Conservation (phyloP, 2,888 invertebrate species). For the Tiliacea citrago region DNA sequence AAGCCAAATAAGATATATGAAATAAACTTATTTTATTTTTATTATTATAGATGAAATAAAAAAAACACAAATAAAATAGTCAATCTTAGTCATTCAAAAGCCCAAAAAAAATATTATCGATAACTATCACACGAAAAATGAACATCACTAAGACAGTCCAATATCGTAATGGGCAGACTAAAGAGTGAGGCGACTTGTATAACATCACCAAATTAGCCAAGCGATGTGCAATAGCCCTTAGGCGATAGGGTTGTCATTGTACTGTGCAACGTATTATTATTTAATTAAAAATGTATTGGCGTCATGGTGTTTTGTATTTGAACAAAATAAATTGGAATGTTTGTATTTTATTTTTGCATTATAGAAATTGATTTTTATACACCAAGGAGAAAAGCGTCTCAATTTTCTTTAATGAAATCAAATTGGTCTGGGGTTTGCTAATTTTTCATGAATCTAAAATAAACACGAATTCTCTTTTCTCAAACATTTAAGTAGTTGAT, state of each 20-base stretch:
- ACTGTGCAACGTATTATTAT: conserved; percentile 42
- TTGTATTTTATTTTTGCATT: background rate
- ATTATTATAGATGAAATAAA: background rate
- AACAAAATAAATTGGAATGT: conserved; percentile 12
- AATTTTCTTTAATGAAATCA: background rate
- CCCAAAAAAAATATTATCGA: conserved; percentile 10
- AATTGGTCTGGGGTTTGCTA: background rate
- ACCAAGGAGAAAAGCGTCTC: background rate
- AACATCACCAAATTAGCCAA: conserved; percentile 90
- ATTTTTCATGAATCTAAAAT: background rate
- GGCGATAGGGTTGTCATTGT: conserved; percentile 82
- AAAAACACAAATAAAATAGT: background rate
- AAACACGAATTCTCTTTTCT: background rate
- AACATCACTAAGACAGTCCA: conserved; percentile 80
- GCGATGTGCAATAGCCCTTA: conserved; percentile 87
- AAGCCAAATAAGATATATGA: too few species aligned
- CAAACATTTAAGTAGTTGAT: background rate
- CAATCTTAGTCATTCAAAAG: background rate
- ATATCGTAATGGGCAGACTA: conserved; percentile 89
- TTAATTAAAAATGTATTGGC: conserved; percentile 47
- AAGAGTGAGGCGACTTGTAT: conserved; percentile 89
- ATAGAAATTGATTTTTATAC: background rate
- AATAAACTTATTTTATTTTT: too few species aligned
- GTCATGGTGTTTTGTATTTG: conserved; percentile 48
- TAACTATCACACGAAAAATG: conserved; percentile 38